Evolutionary conservation across 2,797 vertebrate species (phyloP).

Genomic region (Aplochiton taeniatus): DNA sequence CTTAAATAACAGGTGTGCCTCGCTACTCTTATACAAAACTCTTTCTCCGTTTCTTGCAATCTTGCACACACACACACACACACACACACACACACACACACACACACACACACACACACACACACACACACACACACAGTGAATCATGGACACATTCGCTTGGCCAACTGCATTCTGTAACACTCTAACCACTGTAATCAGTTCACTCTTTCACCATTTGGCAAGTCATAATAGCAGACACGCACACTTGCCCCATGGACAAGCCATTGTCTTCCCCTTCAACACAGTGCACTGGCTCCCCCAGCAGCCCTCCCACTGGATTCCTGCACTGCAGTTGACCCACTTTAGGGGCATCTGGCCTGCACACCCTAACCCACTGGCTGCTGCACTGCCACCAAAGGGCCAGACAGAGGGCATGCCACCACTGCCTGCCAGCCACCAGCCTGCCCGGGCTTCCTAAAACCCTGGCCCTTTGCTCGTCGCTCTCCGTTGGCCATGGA

Average conservation of each 20-base stretch:
- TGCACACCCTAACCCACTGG: conserved; percentile 12
- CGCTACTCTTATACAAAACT: no score
- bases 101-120: background rate
- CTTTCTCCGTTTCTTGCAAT: no score
- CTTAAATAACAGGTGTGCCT: no score
- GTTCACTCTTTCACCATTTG: conserved; percentile 30
- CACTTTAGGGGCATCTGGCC: conserved; percentile 32
- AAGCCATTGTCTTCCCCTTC: conserved; percentile 17
- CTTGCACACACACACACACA: background rate
- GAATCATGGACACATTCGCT: conserved; percentile 1
- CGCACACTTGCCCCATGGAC: background rate
- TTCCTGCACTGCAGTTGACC: conserved; percentile 29
- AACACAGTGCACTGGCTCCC: conserved; percentile 38
- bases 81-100: conserved; percentile 1
- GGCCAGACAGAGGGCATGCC: conserved; percentile 19
- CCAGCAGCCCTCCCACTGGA: conserved; percentile 39
- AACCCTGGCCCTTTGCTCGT: background rate
- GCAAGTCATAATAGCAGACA: no score
- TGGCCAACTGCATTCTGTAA: conserved; percentile 8
- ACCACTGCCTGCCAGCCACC: conserved; percentile 2
- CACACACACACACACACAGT: conserved; percentile 10
- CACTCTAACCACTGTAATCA: conserved; percentile 4
- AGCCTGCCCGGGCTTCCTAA: conserved; percentile 11
- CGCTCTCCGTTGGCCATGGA: conserved; percentile 15
- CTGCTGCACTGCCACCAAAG: background rate